Evolutionary conservation across 2,797 vertebrate species (phyloP).

Genomic region (Nothura maculosa): DNA sequence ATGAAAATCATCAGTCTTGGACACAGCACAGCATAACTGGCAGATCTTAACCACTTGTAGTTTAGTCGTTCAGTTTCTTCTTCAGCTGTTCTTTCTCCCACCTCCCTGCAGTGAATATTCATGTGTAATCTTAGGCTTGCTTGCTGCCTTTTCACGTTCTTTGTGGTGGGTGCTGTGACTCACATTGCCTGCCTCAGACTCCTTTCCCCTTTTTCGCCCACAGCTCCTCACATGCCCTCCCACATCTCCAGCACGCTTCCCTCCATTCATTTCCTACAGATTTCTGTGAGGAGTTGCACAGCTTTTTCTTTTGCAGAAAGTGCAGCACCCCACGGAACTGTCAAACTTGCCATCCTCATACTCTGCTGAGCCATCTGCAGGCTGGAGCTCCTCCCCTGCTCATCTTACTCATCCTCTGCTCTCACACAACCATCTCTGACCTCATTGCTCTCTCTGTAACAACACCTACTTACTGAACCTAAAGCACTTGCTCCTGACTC

Average conservation of each 20-base stretch:
- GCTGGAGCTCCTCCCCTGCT: background rate
- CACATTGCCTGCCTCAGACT: slow-evolving; percentile 44
- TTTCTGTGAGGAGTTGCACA: background rate
- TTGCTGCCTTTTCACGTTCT: slow-evolving; percentile 57
- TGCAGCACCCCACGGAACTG: background rate
- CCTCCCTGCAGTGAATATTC: slow-evolving; percentile 69
- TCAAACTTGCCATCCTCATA: background rate
- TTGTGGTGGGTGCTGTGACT: slow-evolving; percentile 60
- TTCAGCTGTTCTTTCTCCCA: slow-evolving; percentile 7
- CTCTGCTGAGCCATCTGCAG: slow-evolving; percentile 5
- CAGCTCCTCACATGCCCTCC: slow-evolving; percentile 43
- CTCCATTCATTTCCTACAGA: slow-evolving; percentile 33
- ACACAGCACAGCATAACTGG: background rate
- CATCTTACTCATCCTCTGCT: slow-evolving; percentile 46
- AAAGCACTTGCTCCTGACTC: background rate
- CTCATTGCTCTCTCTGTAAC: slow-evolving; percentile 4
- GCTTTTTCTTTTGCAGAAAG: background rate
- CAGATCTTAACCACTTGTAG: slow-evolving; percentile 27
- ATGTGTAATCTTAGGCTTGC: slow-evolving; percentile 60
- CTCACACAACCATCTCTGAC: background rate
- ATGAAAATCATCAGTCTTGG: background rate
- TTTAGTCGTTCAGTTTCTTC: slow-evolving; percentile 59
- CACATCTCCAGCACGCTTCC: background rate
- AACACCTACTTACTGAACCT: background rate
- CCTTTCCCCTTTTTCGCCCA: slow-evolving; percentile 31